Evolutionary conservation across 2,888 invertebrate genomes (phyloP), one percentile per base, ranked within the genome.

Genomic region (Adela reaumurella): DNA sequence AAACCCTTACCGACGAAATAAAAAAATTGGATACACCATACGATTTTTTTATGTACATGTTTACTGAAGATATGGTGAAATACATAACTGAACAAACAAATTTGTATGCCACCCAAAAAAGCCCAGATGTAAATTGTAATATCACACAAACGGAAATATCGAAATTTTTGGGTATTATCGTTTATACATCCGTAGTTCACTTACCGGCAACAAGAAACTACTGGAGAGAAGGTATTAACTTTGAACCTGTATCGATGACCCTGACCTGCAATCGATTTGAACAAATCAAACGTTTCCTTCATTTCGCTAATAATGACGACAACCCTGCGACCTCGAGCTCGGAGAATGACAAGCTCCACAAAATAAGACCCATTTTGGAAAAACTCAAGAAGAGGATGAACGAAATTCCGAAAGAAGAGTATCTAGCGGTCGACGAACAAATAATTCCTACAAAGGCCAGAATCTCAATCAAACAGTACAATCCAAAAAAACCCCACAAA

Each of bases 401-500:
- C 3, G 17, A 29, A 17, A 48, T 55, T 19, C 53, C 55, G 35
- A 55, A 51, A 51, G 57, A 58, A 52, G 56, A 58, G 44, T 48
- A 51, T 46, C 42, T 57, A 17, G 54, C 56, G 19, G 54, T 58
- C 18, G 56, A 57, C 49, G 58, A 58, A 24, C 54, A 60, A 51
- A 57, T 59, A 3, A 57, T 60, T n/a, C 56, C 57, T 3, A 57
- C 55, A 14, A 60, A 59, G 50, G 49, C 52, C 41, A 48, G 55
- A 49, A 45, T 50, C 20, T 47, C 46, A 6, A 42, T 59, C n/a
- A 60, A 56, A 46, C 56, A 59, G 49, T 61, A 61, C 49, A 61
- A 61, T 52, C 58, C 61, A n/a, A 57, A 56, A 49, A 59, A 59
- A 50, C 56, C 59, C 17, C 57, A 60, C 49, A 64, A 62, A 54